A percentile compares a stretch with the other conserved stretches of the same genome.
Conservation (phyloP, 2,797 vertebrate species). For the Argentina silus region DNA sequence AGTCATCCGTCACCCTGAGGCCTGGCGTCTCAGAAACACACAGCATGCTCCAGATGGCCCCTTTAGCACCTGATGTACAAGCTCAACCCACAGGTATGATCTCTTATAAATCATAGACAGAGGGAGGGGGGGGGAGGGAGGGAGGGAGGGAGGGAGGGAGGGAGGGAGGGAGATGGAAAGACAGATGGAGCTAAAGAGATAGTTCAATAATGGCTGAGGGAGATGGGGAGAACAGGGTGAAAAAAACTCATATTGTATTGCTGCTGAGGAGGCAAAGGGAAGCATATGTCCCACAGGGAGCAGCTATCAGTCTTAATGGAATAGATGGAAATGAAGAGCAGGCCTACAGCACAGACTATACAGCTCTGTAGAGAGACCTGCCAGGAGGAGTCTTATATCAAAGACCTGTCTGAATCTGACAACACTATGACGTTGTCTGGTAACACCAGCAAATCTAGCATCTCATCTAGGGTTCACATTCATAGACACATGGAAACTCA, state of each 20-base stretch:
- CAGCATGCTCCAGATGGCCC: constrained; percentile 36
- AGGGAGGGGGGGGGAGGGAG: background rate
- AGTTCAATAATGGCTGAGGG: constrained; percentile 18
- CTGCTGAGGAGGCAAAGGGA: background rate
- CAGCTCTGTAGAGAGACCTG: background rate
- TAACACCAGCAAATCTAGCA: background rate
- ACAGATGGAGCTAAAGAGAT: constrained; percentile 16
- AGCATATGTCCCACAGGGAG: constrained; percentile 1
- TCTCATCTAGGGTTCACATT: background rate
- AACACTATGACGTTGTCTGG: too few species aligned
- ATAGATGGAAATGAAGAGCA: constrained; percentile 21
- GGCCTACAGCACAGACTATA: background rate
- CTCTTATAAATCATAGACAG: constrained; percentile 47
- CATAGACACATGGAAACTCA: background rate
- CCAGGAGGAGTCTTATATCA: too few species aligned
- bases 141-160: background rate
- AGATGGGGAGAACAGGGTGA: background rate
- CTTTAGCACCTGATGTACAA: constrained; percentile 52
- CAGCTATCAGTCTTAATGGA: background rate
- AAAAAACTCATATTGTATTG: background rate
- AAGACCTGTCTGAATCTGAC: too few species aligned
- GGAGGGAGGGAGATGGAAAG: constrained; percentile 10
- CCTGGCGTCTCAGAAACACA: background rate
- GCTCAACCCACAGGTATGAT: constrained; percentile 27
- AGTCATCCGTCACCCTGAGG: constrained; percentile 34